Evolutionary conservation across 2,797 vertebrate species (phyloP).

Genomic region (Cyprinella venusta): DNA sequence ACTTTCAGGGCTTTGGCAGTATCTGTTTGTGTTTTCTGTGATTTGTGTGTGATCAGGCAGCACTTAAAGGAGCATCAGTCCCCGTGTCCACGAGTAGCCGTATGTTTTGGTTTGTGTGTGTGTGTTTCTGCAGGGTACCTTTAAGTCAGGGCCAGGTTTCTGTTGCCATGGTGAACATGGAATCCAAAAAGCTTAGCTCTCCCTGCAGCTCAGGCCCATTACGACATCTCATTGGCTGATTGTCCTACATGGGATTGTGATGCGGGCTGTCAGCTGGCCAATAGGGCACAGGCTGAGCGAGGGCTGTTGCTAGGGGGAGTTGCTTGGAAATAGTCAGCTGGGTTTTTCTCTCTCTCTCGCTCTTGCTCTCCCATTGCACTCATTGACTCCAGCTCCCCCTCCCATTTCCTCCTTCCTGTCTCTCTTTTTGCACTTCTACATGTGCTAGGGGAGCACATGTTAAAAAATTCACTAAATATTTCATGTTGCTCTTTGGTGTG

Average conservation of each 20-base stretch:
- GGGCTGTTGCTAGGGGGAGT: slow-evolving; percentile 85
- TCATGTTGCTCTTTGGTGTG: slow-evolving; percentile 69
- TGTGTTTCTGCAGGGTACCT: slow-evolving; percentile 63
- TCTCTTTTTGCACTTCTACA: slow-evolving; percentile 68
- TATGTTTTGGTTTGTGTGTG: slow-evolving; percentile 22
- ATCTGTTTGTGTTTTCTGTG: slow-evolving; percentile 27
- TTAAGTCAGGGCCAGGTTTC: slow-evolving; percentile 71
- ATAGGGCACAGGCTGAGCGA: slow-evolving; percentile 71
- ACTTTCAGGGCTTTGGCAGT: neutral
- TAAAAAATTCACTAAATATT: slow-evolving; percentile 80
- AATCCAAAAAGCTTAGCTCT: slow-evolving; percentile 77
- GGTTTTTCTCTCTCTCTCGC: slow-evolving; percentile 65
- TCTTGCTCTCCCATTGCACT: slow-evolving; percentile 51
- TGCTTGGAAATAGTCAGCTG: slow-evolving; percentile 79
- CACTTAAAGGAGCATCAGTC: slow-evolving; percentile 23
- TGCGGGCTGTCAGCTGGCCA: slow-evolving; percentile 75
- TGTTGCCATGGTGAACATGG: slow-evolving; percentile 83
- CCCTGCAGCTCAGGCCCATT: slow-evolving; percentile 43
- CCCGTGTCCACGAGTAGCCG: neutral
- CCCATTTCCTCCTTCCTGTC: slow-evolving; percentile 58
- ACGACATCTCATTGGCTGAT: slow-evolving; percentile 72
- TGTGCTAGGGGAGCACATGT: slow-evolving; percentile 76
- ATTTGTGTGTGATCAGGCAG: slow-evolving; percentile 14
- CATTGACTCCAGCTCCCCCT: slow-evolving; percentile 56
- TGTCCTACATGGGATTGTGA: slow-evolving; percentile 76